A percentile compares a stretch with the other conserved stretches of the same genome.
Evolutionary conservation across 2,888 invertebrate genomes (phyloP).

Genomic region (Heliconius ethilla): DNA sequence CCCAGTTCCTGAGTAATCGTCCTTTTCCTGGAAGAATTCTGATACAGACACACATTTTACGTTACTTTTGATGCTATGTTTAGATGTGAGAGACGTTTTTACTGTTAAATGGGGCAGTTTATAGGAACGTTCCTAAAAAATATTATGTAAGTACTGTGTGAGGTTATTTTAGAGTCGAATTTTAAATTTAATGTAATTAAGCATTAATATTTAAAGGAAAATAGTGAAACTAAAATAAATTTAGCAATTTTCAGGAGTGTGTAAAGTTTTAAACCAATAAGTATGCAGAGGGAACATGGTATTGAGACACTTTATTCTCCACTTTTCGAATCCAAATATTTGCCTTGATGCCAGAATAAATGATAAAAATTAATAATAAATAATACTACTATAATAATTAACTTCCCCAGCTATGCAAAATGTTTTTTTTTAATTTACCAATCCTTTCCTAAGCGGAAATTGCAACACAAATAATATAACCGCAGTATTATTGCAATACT

Average conservation of each 20-base stretch:
- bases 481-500: background rate
- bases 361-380: too few relatives aligned
- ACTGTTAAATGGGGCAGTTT: background rate
- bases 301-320: too few relatives aligned
- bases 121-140: background rate
- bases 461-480: conserved; percentile 13
- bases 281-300: too few relatives aligned
- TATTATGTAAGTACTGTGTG: background rate
- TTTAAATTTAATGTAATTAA: background rate
- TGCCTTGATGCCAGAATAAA: too few relatives aligned
- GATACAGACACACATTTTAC: background rate
- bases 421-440: conserved; percentile 1
- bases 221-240: background rate
- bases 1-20: conserved; percentile 39
- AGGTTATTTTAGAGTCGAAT: background rate
- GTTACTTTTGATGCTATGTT: conserved; percentile 4
- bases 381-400: too few relatives aligned
- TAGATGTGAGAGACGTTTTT: background rate
- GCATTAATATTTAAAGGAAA: background rate
- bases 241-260: background rate
- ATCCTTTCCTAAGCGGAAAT: background rate
- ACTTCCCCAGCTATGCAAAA: background rate
- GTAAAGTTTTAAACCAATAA: background rate
- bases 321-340: too few relatives aligned
- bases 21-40: conserved; percentile 30